Evolutionary conservation across 2,888 invertebrate species (phyloP), one percentile per base, ranked within the genome.

Genomic region (Eristalinus sepulchralis): DNA sequence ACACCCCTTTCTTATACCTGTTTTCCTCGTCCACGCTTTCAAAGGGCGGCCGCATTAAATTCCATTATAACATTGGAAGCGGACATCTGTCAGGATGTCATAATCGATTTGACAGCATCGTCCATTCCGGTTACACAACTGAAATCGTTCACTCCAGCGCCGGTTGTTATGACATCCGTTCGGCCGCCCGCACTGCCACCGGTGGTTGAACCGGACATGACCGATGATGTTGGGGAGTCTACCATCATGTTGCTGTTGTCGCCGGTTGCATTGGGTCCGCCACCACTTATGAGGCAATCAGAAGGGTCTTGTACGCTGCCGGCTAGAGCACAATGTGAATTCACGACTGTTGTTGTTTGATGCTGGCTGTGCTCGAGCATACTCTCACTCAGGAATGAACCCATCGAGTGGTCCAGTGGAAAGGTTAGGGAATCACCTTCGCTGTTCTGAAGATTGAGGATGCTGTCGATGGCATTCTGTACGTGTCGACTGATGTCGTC

Each of bases 381-480:
- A 76, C 91, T 91, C 77, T 92, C 92, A 39, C 92, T 91, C 13
- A 93, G 88, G 60, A 93, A 91, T 1, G 93, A 92, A 11, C 92
- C 92, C 89, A 93, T 90, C 6, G 93, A 92, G 88, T 90, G 90
- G 60, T 91, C 91, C 53, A 91, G 72, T 62, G 91, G 90, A 78
- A 92, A 93, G 64, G 92, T 91, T 13, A 93, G 78, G 62, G 93
- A 91, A 89, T 94, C 92, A 90, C 93, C 90, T 88, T 92, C 93
- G 78, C 91, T 92, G 80, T 92, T 92, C 90, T 96, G 96, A 89
- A 96, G 93, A 92, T 96, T 96, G 86, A 96, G 93, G 90, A 96
- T 96, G 90, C 96, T 96, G 91, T 96, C 96, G 89, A 96, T 96
- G 88, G 96, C 96, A 90, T 95, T 96, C 91, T 96, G 96, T 85